Evolutionary conservation across 2,797 vertebrate genomes (phyloP), one percentile per base, ranked within the genome.

Genomic region (Hippoglossus hippoglossus): DNA sequence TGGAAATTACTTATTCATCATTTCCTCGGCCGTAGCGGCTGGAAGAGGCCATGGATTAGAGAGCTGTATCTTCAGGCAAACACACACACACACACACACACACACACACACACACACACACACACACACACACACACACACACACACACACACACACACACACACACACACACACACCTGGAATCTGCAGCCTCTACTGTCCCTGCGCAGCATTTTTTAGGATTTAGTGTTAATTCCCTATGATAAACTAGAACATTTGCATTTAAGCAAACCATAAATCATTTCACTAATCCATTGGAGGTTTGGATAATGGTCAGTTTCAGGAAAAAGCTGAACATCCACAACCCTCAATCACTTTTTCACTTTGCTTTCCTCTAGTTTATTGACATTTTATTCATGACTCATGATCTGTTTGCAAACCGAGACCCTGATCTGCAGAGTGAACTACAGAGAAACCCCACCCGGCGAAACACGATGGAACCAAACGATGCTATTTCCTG

Each of bases 1-100:
- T 0, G 54, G 62, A 80, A 85, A 87, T 82, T 9, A 82, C 76
- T 83, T 77, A 83, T 89, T 84, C 84, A 82, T 82, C 72, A 52
- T 6, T 82, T 79, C 28, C 54, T 67, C 11, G 0, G 24, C 10
- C 1, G 10, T 4, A 59, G 73, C 58, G 46, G 76, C n/a, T 39
- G 54, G 65, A 58, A 80, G 68, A 64, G 73, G 67, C 61, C 6
- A 1, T 0, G 18, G 81, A 82, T 79, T 76, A 84, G 49, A 69
- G 36, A 13, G n/a, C 50, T 49, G 47, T 71, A 77, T 65, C 71
- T 73, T 18, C 44, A 54, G 57, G 64, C 63, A 53, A 63, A 19
- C 19, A n/a, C 19, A 19, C 36, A 50, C 50, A 54, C 41, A 69
- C 71, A 67, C 74, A 78, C 71, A 19, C 16, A 47, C 39, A 16